Base-by-base conservation (phyloP, 2,113 vertebrate genomes). In the Catharus bicknelli region DNA sequence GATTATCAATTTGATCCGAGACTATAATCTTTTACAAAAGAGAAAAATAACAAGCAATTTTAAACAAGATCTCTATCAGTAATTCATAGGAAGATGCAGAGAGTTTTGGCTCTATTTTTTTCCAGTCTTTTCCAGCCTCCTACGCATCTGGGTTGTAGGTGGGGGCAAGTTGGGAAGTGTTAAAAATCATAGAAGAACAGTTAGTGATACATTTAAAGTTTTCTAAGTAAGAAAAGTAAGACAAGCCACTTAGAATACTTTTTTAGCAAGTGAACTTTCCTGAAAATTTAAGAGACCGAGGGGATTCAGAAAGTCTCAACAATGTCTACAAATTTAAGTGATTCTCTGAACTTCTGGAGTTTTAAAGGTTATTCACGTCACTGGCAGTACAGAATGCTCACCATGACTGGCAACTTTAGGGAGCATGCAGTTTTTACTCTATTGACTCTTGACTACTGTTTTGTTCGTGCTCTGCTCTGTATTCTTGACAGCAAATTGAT, bases 401-500 rank as follows among this genome's bases (percentile, higher is more conserved):
- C 67, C 27, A 5, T 74, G 84, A 84, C 84, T 54, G 89, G 91
- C 72, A 70, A 30, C 70, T 66, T 75, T 1, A 58, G 91, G 89
- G 75, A 83, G 81, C 23, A 1, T 15, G 67, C 73, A 72, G 90
- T 97, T 97, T 97, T 95, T 82, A 93, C 95, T 95, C 93, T 57
- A 1, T 91, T 96, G 95, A 95, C 96, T 96, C 95, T 94, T 96
- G 94, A 95, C 96, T 97, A 95, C 94, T 25, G 84, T 95, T 95
- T 94, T 91, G 58, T 96, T 96, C 82, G 25, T 83, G 85, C 19
- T 32, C 91, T 84, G 87, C 68, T 95, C 84, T 77, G 83, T 94
- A 86, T 95, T 95, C 94, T 87, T 94, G 96, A 96, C 93, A 96
- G 96, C 96, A 97, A 95, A 94, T 96, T 96, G 97, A 92, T 97